Percentiles rank a stretch among this genome's conserved stretches.
phyloP scores from a whole-genome alignment of 2,113 vertebrate genomes.

The Corydoras maculifer region DNA sequence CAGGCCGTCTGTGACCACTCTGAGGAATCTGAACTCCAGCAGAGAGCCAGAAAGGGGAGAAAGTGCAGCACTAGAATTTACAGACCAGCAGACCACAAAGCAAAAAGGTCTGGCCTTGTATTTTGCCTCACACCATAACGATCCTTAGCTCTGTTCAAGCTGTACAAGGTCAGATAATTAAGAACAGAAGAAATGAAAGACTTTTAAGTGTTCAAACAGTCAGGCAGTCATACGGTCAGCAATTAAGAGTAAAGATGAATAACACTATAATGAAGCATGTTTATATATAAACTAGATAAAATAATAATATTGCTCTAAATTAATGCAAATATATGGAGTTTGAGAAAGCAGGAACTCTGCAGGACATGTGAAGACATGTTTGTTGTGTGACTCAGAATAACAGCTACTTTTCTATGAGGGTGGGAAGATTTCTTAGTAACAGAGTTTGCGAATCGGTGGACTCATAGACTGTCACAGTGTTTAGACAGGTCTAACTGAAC shows the following conservation, averaged over 20 bases:
- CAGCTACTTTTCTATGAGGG: slow-evolving; percentile 14
- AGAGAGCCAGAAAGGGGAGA: background rate
- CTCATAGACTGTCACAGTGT: background rate
- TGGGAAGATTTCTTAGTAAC: slow-evolving; percentile 8
- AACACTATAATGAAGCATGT: too few species aligned
- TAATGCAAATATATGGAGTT: background rate
- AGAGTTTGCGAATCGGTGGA: background rate
- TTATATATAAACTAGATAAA: too few species aligned
- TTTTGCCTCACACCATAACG: background rate
- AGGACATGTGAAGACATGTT: slow-evolving; percentile 18
- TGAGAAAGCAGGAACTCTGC: background rate
- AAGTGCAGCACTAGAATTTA: slow-evolving; percentile 13
- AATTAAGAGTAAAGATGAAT: too few species aligned
- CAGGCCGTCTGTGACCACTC: slow-evolving; percentile 29
- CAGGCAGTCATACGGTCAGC: background rate
- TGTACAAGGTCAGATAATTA: too few species aligned
- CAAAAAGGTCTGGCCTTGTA: background rate
- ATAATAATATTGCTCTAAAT: background rate
- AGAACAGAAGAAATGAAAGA: too few species aligned
- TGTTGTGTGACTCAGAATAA: slow-evolving; percentile 3
- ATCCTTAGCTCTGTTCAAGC: too few species aligned
- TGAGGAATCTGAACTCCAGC: slow-evolving; percentile 32
- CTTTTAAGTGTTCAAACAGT: background rate
- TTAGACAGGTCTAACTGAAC: slow-evolving; percentile 5
- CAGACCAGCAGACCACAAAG: slow-evolving; percentile 8